Evolutionary conservation across 2,888 invertebrate genomes (phyloP), one percentile per base, ranked within the genome.

Genomic region (Himalopsyche japonica): DNA sequence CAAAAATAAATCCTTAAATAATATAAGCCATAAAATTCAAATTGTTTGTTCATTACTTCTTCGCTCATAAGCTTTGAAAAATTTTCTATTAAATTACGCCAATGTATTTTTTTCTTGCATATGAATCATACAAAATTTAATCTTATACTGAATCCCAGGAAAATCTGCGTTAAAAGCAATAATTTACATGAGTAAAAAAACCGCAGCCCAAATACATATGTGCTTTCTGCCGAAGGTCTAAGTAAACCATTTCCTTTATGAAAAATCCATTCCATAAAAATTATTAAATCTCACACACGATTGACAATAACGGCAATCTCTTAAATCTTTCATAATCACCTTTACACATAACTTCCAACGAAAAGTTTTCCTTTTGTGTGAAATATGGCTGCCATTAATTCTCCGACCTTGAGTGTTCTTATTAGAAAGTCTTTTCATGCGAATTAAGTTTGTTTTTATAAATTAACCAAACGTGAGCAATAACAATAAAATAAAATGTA

Each of bases 271-370:
- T 70, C 12, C 70, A 80, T 82, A 79, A 76, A 80, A 82, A 20
- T 77, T 18, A 82, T 77, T 82, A 82, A 70, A 82, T 70, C 43
- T 49, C 77, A 47, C 18, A 43, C 81, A 79, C 76, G 47, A 78
- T 70, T 70, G 83, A 85, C 83, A 85, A 85, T 83, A 30, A 82
- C 37, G 77, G 76, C 70, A 43, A 83, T 79, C 70, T 79, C 83
- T 79, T 83, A 85, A 85, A 85, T 85, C 83, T 83, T 83, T 81
- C 49, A 78, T 85, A 85, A 83, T 85, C 85, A 83, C 79, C 80
- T 85, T 85, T 81, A 82, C 82, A 81, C 80, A 80, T 57, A 80
- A 77, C 30, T 43, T 82, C 43, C 20, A 32, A 78, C 64, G 76
- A 83, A 83, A 85, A 83, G 79, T 85, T 83, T 81, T 81, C 43